Percentiles rank a stretch among this genome's conserved stretches.
Evolutionary conservation across 2,113 vertebrate species (phyloP).

Genomic region (Acinonyx jubatus): DNA sequence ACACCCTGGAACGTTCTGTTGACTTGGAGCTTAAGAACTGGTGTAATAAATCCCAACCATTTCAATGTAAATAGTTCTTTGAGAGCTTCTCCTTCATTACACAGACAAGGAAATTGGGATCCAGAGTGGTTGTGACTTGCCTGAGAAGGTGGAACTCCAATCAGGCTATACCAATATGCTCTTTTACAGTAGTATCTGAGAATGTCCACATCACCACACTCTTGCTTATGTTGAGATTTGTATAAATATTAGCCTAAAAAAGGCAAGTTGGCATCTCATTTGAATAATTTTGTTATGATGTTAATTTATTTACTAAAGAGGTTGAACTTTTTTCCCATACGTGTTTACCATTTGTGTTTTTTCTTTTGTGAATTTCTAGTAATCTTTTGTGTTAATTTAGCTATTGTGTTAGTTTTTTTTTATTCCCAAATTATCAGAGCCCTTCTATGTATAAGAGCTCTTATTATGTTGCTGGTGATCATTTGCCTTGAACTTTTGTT

Average conservation of each 20-base stretch:
- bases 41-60: not conserved
- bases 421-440: not conserved
- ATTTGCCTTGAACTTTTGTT: not conserved
- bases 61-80: not conserved
- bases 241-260: not conserved
- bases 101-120: not conserved
- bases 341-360: not conserved
- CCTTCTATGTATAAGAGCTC: not conserved
- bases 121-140: not conserved
- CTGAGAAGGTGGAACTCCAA: not conserved
- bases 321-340: not conserved
- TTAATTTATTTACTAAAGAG: not conserved
- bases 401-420: not conserved
- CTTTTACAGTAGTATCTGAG: not conserved
- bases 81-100: not conserved
- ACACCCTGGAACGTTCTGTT: not conserved
- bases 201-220: not conserved
- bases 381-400: not conserved
- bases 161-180: not conserved
- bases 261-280: not conserved
- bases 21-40: not conserved
- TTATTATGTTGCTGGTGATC: not conserved
- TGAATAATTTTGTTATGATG: constrained; percentile 31
- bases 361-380: constrained; percentile 13
- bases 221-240: not conserved